phyloP scores from a whole-genome alignment of 2,888 invertebrate species.

The Morinoia aosen region DNA sequence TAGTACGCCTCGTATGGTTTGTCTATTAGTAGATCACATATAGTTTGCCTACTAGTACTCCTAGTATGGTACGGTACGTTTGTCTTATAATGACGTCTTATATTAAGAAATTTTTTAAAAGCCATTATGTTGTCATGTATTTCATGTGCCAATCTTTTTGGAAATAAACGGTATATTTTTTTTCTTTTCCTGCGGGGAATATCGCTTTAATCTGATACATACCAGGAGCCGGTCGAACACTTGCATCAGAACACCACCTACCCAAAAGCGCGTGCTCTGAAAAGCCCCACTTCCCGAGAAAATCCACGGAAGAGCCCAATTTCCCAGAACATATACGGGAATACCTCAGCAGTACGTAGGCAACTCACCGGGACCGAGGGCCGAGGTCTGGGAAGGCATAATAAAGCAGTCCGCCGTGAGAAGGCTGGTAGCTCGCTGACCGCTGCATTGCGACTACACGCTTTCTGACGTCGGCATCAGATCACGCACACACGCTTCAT shows the following conservation, averaged over 20 bases:
- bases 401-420: conserved; percentile 80
- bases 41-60: too few species aligned
- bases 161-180: too few species aligned
- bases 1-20: too few species aligned
- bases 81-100: too few species aligned
- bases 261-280: neutral
- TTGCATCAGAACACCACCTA: neutral
- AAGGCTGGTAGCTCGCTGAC: conserved; percentile 69
- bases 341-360: neutral
- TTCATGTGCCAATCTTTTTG: too few species aligned
- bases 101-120: too few species aligned
- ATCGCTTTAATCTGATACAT: neutral
- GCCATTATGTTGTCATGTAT: too few species aligned
- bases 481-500: neutral
- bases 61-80: too few species aligned
- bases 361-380: neutral
- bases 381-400: conserved; percentile 72
- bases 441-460: conserved; percentile 40
- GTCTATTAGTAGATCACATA: too few species aligned
- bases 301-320: neutral
- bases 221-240: neutral
- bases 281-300: neutral
- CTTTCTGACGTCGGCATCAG: neutral
- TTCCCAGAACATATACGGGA: neutral
- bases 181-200: neutral